A percentile compares a stretch with the other conserved stretches of the same genome.
These are phyloP conservation scores for Drosophila ohnishii DNA, from an alignment of 1,140 invertebrate genomes.

Conservation along the genomic window DNA sequence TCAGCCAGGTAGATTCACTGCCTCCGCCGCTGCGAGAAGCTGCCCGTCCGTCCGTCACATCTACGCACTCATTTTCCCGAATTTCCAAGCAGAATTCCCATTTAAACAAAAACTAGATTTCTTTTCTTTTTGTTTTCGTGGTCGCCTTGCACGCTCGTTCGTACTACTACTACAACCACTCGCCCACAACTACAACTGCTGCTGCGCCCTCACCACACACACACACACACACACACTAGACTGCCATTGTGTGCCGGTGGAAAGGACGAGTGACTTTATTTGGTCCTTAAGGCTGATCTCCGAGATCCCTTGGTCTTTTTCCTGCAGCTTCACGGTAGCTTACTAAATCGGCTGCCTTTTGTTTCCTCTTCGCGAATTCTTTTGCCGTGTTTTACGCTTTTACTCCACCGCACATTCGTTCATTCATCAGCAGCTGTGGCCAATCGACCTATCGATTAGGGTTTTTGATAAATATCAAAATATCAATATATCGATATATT, in stretches of 20 bases:
- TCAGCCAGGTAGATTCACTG: slow-evolving; percentile 31
- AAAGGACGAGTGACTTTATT: slow-evolving; percentile 23
- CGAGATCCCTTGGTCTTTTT: not conserved
- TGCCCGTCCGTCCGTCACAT: slow-evolving; percentile 25
- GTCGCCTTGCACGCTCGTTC: slow-evolving; percentile 57
- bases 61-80: slow-evolving; percentile 25
- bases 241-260: slow-evolving; percentile 50
- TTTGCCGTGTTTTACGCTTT: slow-evolving; percentile 67
- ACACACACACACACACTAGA: slow-evolving; percentile 56
- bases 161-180: slow-evolving; percentile 71
- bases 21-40: slow-evolving; percentile 40
- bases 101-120: slow-evolving; percentile 37
- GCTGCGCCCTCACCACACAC: slow-evolving; percentile 14
- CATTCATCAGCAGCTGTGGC: slow-evolving; percentile 69
- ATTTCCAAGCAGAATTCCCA: slow-evolving; percentile 9
- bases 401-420: slow-evolving; percentile 57
- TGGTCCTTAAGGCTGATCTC: slow-evolving; percentile 1
- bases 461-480: no score
- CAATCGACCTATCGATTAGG: not conserved
- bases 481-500: no score
- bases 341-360: not conserved
- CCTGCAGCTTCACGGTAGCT: not conserved
- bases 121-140: slow-evolving; percentile 51
- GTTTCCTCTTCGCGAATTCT: slow-evolving; percentile 48
- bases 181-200: slow-evolving; percentile 40